Evolutionary conservation across 2,888 invertebrate genomes (phyloP), one percentile per base, ranked within the genome.

Genomic region (Nemapogon koenigi): DNA sequence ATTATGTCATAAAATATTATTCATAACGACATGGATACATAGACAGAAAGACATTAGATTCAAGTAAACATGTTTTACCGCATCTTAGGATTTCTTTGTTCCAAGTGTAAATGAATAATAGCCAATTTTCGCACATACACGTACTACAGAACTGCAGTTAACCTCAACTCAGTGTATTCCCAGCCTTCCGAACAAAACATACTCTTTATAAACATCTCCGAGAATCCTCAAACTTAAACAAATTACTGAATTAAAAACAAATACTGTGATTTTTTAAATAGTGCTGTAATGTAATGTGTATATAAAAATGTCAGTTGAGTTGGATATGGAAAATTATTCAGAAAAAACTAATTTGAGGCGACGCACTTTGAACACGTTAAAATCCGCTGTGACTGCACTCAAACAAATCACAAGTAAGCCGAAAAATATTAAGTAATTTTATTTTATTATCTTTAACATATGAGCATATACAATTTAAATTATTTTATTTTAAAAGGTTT

Each of bases 341-440:
- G 10, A 31, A 3, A 69, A 72, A 58, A 76, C 75, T 47, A 78
- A 80, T 55, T 52, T 78, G 35, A 61, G 76, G 46, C 62, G 79
- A 16, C 70, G 75, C 19, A 72, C 73, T 11, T 50, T 73, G 50
- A 78, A 68, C 51, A 80, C 79, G 38, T 55, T 80, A 47, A 73
- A 71, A 51, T 67, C 70, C 13, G 73, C 76, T 41, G 67, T 76
- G 53, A 67, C 69, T 44, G 75, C 73, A 47, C 59, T 76, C 46
- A 68, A 62, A 53, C 78, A 78, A 61, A 70, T 80, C 50, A 65
- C 76, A 42, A 72, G 76, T 76, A 59, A 75, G 76, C 17, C n/a
- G n/a, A n/a, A n/a, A n/a, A n/a, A n/a, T n/a, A n/a, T n/a, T n/a
- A n/a, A n/a, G n/a, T n/a, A n/a, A n/a, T n/a, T n/a, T n/a, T n/a